These are phyloP conservation scores for Paraplagusia blochii DNA, from an alignment of 2,113 vertebrate genomes.

Conservation along the genomic window DNA sequence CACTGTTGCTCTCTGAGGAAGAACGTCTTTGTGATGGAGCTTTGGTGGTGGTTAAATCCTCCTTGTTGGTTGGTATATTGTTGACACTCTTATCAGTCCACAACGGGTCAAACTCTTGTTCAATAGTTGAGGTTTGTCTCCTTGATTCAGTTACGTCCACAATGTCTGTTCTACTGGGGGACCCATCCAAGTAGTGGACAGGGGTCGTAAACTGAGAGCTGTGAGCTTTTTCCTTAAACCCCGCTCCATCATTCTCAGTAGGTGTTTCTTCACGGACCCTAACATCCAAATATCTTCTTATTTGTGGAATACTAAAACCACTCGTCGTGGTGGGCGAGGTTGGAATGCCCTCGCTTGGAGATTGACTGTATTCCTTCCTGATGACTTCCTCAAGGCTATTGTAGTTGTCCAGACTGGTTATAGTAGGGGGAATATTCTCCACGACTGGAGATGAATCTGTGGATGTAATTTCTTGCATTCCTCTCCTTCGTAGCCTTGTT, in stretches of 20 bases:
- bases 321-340: too few relatives aligned
- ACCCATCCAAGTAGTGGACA: not conserved
- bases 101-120: not conserved
- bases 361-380: not conserved
- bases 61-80: not conserved
- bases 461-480: constrained; percentile 2
- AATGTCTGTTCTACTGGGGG: not conserved
- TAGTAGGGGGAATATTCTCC: constrained; percentile 3
- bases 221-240: not conserved
- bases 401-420: too few relatives aligned
- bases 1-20: constrained; percentile 20
- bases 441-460: constrained; percentile 5
- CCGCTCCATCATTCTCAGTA: not conserved
- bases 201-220: not conserved
- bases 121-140: not conserved
- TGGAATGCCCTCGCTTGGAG: not conserved
- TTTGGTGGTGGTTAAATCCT: not conserved
- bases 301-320: not conserved
- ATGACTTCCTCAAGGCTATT: not conserved
- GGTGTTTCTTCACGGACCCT: not conserved
- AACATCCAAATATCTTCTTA: not conserved
- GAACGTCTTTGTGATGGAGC: not conserved
- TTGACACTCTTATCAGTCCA: constrained; percentile 1
- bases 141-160: not conserved
- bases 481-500: constrained; percentile 21